Evolutionary conservation across 2,888 invertebrate species (phyloP), one percentile per base, ranked within the genome.

Genomic region (Cosmopolites sordidus): DNA sequence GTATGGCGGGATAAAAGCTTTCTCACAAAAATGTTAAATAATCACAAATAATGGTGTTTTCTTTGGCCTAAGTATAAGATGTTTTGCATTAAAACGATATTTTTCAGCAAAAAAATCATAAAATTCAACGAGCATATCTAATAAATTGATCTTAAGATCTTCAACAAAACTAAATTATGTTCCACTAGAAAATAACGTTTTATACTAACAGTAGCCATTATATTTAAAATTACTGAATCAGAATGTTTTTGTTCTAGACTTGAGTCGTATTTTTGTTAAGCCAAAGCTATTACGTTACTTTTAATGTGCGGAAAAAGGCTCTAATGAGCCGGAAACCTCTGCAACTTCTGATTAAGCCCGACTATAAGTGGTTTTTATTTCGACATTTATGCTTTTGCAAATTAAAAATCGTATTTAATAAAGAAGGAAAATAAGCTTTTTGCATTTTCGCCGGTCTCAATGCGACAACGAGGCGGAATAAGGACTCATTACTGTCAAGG

Each of bases 391-490:
- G 39, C 17, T 45, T 43, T 39, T 41, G 46, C 46, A 49, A 54
- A 54, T 54, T 54, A 54, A 54, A 54, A 54, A 54, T 50, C 48
- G 54, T 42, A 54, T 54, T 54, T 54, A 54, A 54, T 54, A 50
- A 54, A 47, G 38, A 46, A 16, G 33, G 18, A 27, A 47, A 54
- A 54, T 47, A 50, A 47, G 49, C 49, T 46, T 39, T 47, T 46
- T 40, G 43, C 46, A 49, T 54, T 54, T 54, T 50, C 50, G 46
- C 37, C 33, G 15, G 38, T 6, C 43, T n/a, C 39, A 15, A 39
- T 15, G 46, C 39, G 27, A 49, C 45, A 45, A 43, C 49, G 48
- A n/a, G 42, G 16, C 16, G 33, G 30, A 42, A 45, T 30, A 45
- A 45, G 49, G 45, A 30, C 40, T 45, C 48, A 45, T 42, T 48